These are phyloP conservation scores for Zosterops hypoxanthus DNA, from an alignment of 2,113 vertebrate genomes.

Conservation along the genomic window DNA sequence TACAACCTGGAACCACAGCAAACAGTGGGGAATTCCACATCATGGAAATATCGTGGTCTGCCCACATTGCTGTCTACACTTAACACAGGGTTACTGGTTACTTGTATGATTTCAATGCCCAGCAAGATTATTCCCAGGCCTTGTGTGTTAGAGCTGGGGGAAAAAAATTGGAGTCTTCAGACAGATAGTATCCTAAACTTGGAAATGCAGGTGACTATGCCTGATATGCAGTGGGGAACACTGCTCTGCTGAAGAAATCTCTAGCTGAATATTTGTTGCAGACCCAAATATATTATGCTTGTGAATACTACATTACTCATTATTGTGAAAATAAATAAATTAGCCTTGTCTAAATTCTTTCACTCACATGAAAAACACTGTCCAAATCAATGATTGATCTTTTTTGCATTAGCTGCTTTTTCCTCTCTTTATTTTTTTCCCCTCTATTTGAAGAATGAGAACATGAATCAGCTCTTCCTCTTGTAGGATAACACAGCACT, in stretches of 20 bases:
- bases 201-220: neutral
- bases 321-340: neutral
- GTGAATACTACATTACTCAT: neutral
- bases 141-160: neutral
- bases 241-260: neutral
- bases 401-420: neutral
- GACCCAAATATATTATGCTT: neutral
- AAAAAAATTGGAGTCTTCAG: neutral
- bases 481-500: neutral
- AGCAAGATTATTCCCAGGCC: neutral
- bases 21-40: neutral
- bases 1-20: conserved; percentile 75
- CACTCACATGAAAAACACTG: neutral
- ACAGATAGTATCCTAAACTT: neutral
- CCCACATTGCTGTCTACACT: neutral
- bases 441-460: neutral
- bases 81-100: neutral
- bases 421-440: neutral
- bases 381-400: neutral
- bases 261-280: neutral
- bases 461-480: neutral
- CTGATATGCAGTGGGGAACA: neutral
- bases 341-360: neutral
- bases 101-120: neutral
- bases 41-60: neutral